Evolutionary conservation across 2,888 invertebrate genomes (phyloP), one percentile per base, ranked within the genome.

Genomic region (Hymenopus coronatus): DNA sequence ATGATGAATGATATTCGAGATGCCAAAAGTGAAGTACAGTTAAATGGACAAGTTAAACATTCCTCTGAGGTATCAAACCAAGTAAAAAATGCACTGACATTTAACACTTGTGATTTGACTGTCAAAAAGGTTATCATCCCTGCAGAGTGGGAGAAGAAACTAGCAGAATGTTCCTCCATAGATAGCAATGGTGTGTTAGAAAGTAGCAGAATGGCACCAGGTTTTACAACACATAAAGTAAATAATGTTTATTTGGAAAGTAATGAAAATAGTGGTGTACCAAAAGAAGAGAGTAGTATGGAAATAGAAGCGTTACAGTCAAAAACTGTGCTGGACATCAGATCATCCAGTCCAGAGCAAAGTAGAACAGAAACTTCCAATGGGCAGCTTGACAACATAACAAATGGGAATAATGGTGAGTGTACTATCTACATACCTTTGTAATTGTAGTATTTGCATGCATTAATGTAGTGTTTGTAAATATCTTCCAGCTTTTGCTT

Each of bases 101-200:
- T 28, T 1, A 86, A 28, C 30, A 87, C 27, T n/a, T 82, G 33
- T 82, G 70, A 70, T 25, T 2, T 87, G 30, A 87, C 87, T 82
- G 87, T 87, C 8, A 87, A 87, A 20, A 87, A 87, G 6, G 82
- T 87, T 81, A 82, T 82, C 30, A 81, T 87, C 9, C 87, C 82
- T 8, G 82, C 12, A 12, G n/a, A 82, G 27, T 87, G 87, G 87
- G 87, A 87, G 82, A 87, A 87, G 54, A 70, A 70, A 20, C 54
- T 70, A 25, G 20, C 54, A 20, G 54, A 20, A 70, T 20, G 54
- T 25, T 20, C 54, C 20, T 70, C 54, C 54, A 20, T 20, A 20
- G 54, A 70, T 25, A 20, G 54, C 20, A 70, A 70, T 6, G 54
- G 54, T 70, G 20, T 70, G 6, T 70, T 20, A 0, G 54, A 15